phyloP scores from a whole-genome alignment of 2,888 invertebrate species.

The Lasioglossum vierecki region DNA sequence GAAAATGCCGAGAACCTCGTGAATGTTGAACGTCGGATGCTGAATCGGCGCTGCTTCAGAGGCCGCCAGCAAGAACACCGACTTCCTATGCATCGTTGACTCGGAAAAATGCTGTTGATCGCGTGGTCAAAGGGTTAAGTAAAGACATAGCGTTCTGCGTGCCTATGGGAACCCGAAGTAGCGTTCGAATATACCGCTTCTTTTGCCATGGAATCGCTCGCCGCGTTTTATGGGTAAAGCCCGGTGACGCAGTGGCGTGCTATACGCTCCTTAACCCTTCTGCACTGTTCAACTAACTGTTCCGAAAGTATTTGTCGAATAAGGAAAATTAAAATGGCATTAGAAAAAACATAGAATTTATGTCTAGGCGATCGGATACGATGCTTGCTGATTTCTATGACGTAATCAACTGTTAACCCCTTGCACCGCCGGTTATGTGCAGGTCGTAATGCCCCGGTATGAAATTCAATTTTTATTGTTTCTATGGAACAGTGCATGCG shows the following conservation, averaged over 20 bases:
- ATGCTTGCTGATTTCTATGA: background rate
- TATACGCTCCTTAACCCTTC: slow-evolving; percentile 1
- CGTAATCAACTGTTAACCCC: background rate
- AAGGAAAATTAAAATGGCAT: background rate
- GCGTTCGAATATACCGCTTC: slow-evolving; percentile 58
- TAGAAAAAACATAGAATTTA: background rate
- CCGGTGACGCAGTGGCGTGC: background rate
- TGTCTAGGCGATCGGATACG: background rate
- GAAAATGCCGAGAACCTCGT: slow-evolving; percentile 55
- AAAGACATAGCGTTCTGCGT: slow-evolving; percentile 59
- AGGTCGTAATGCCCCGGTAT: background rate
- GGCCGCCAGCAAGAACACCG: slow-evolving; percentile 32
- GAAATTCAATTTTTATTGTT: background rate
- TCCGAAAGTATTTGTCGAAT: background rate
- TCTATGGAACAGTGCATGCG: background rate
- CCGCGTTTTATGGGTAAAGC: slow-evolving; percentile 18
- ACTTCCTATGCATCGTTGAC: slow-evolving; percentile 45
- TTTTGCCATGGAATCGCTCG: slow-evolving; percentile 10
- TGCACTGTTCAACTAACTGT: slow-evolving; percentile 1
- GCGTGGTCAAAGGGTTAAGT: slow-evolving; percentile 72
- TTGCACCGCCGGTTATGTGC: background rate
- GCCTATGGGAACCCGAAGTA: slow-evolving; percentile 54
- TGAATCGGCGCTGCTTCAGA: slow-evolving; percentile 23
- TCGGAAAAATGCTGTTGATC: slow-evolving; percentile 54
- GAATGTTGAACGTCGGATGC: slow-evolving; percentile 46